These are phyloP conservation scores for Drosophila erecta DNA, from an alignment of 1,140 invertebrate species.

Conservation along the genomic window DNA sequence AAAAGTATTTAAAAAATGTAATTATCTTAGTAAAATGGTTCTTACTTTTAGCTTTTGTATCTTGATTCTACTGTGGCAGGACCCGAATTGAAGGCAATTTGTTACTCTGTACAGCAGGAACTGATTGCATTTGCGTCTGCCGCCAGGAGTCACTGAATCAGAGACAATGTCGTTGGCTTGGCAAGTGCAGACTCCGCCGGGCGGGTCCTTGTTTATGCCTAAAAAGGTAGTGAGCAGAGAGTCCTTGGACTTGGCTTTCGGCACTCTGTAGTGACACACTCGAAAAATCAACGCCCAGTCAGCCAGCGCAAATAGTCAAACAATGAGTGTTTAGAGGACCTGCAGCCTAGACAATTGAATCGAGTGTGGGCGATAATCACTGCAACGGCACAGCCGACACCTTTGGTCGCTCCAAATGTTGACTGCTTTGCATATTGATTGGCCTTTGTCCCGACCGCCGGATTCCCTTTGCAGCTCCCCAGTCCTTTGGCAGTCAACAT, in stretches of 20 bases:
- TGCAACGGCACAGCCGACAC: constrained; percentile 33
- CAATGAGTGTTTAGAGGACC: constrained; percentile 51
- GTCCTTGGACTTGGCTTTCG: constrained; percentile 71
- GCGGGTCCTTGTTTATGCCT: constrained; percentile 66
- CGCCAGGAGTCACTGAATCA: constrained; percentile 38
- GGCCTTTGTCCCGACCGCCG: constrained; percentile 34
- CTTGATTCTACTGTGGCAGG: not conserved
- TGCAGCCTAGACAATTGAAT: constrained; percentile 37
- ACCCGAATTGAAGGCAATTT: not conserved
- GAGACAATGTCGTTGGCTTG: constrained; percentile 69
- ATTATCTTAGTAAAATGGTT: no score
- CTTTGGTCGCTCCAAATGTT: constrained; percentile 66
- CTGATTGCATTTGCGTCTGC: constrained; percentile 76
- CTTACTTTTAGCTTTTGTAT: no score
- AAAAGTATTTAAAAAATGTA: no score
- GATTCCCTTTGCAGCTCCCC: not conserved
- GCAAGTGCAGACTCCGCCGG: constrained; percentile 54
- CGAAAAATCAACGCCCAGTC: not conserved
- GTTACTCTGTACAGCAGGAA: constrained; percentile 27
- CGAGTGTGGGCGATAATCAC: constrained; percentile 58
- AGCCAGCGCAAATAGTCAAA: constrained; percentile 67
- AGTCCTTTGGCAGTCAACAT: constrained; percentile 35
- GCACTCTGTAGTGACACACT: not conserved
- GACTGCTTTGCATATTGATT: constrained; percentile 76
- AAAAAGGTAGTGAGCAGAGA: constrained; percentile 54